These are phyloP conservation scores for Pocillopora damicornis DNA, from an alignment of 64 coral and sea anemone species.

Conservation along the genomic window DNA sequence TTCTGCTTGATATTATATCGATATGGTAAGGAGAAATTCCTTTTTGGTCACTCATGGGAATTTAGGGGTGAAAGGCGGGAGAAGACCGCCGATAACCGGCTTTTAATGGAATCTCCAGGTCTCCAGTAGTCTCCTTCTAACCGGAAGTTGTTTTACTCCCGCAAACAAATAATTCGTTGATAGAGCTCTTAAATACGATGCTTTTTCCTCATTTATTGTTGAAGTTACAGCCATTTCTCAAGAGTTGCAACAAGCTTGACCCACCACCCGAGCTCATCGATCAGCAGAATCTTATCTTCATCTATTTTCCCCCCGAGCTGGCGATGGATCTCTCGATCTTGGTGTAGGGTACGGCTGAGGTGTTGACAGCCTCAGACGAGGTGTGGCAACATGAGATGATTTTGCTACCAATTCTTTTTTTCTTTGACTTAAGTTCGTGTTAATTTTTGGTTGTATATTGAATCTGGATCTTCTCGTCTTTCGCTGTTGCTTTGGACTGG, in stretches of 20 bases:
- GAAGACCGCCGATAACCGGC: too few relatives aligned
- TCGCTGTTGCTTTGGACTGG: not conserved
- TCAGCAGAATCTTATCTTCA: not conserved
- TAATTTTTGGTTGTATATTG: not conserved
- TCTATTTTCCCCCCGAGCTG: not conserved
- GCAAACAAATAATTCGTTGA: too few relatives aligned
- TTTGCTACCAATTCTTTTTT: slow-evolving; percentile 11
- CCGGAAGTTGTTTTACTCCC: too few relatives aligned
- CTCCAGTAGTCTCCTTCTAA: too few relatives aligned
- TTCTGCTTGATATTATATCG: too few relatives aligned
- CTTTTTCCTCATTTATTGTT: too few relatives aligned
- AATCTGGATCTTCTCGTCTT: slow-evolving; percentile 17
- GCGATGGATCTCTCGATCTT: slow-evolving; percentile 20
- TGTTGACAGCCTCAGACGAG: slow-evolving; percentile 2
- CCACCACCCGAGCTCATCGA: not conserved
- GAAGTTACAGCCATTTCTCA: not conserved
- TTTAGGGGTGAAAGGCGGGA: too few relatives aligned
- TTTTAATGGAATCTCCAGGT: too few relatives aligned
- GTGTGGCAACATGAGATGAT: not conserved
- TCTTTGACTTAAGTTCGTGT: slow-evolving; percentile 15
- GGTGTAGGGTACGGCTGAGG: slow-evolving; percentile 10
- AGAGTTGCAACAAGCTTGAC: not conserved
- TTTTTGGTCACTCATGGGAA: too few relatives aligned
- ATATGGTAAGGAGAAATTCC: too few relatives aligned
- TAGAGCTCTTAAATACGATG: too few relatives aligned